Percentiles rank a stretch among this genome's conserved stretches.
Conservation (phyloP, 1,140 invertebrate genomes). For the Drosophila murphyi region DNA sequence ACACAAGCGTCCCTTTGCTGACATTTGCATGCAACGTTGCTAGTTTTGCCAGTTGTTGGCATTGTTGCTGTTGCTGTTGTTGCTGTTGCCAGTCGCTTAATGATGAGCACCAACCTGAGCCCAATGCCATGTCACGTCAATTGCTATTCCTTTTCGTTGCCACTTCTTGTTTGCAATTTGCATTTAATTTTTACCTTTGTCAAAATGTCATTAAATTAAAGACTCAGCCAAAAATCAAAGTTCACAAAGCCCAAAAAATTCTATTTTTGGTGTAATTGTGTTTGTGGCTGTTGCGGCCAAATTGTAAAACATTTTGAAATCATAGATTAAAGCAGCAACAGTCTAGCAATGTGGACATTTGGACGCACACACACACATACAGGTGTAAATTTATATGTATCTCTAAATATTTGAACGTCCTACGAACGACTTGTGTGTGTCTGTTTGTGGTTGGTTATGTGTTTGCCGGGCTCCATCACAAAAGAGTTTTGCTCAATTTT, state of each 20-base stretch:
- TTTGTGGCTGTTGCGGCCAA: conserved; percentile 1
- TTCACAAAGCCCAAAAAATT: conserved; percentile 11
- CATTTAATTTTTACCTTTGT: conserved; percentile 77
- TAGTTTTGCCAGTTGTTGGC: conserved; percentile 37
- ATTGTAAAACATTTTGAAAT: conserved; percentile 18
- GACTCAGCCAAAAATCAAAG: conserved; percentile 43
- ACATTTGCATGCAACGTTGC: conserved; percentile 47
- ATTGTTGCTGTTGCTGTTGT: conserved; percentile 24
- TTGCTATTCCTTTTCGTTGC: conserved; percentile 27
- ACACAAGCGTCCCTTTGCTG: conserved; percentile 42
- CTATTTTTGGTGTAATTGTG: neutral
- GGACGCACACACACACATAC: neutral
- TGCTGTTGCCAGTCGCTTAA: conserved; percentile 58
- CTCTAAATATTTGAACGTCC: neutral
- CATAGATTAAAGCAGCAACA: conserved; percentile 23
- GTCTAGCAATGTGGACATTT: neutral
- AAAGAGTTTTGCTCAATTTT: neutral
- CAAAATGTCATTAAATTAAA: conserved; percentile 80
- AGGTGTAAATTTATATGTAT: neutral
- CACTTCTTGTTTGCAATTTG: conserved; percentile 63
- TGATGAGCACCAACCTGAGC: conserved; percentile 62
- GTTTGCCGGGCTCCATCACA: neutral
- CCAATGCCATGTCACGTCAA: conserved; percentile 55
- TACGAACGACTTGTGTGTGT: neutral
- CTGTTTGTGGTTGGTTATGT: neutral